Base-by-base conservation (phyloP, 2,888 invertebrate species). In the Subacronicta megacephala region DNA sequence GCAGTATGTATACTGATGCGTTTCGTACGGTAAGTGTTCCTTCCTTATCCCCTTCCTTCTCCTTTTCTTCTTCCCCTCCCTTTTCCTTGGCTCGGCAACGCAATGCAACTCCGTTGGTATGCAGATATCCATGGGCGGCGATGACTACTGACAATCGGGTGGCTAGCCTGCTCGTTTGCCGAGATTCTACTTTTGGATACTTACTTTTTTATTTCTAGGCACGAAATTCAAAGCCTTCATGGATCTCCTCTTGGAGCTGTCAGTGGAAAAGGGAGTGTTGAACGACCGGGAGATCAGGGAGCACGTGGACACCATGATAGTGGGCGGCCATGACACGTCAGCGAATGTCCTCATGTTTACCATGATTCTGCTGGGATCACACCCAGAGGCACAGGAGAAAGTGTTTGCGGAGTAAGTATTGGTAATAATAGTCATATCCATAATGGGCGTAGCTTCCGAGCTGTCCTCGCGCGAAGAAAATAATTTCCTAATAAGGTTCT, bases 231-330 rank as follows among this genome's bases (percentile, higher is more conserved):
- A 95, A 75, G 89, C 95, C 0, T 95, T 95, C 78, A 81, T 95
- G 77, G 95, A 95, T 57, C 84, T 95, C 0, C 79, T 95, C 1
- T 82, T 95, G 36, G 95, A 95, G 60, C 75, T 95, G 3, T 83
- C 90, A 2, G 78, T 90, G 26, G 88, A 89, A 15, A 90, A 90
- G 23, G 83, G 79, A 0, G 89, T 80, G 0, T 89, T 95, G 5
- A 94, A 91, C 5, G 94, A 95, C 69, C 78, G 86, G 46, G 95
- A 95, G 73, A 86, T 95, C 7, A 81, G 94, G 58, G 94, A 95
- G 56, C 95, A 95, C 73, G 95, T 95, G 0, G 94, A 95, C 63
- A 95, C 95, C 0, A 95, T 95, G 86, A 94, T 95, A 56, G 90
- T 95, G 2, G 95, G 94, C 1, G 95, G 95, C 56, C 91, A 94